Evolutionary conservation across 1,140 invertebrate species (phyloP).

Genomic region (Drosophila micromelanica): DNA sequence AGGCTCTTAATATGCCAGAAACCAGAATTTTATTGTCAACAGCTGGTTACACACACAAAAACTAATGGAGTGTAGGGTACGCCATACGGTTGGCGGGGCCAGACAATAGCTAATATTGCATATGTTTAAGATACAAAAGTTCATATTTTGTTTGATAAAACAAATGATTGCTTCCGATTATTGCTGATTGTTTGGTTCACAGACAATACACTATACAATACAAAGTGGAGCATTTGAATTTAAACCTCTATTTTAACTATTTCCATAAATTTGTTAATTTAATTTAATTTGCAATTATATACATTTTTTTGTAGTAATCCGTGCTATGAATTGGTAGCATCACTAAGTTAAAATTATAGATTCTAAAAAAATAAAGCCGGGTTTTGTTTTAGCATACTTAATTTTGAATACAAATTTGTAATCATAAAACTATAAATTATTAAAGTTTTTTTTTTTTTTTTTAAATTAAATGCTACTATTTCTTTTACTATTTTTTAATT

Average conservation of each 20-base stretch:
- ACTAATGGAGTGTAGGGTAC: slow-evolving; percentile 51
- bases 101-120: background rate
- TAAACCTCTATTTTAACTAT: background rate
- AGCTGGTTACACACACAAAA: slow-evolving; percentile 39
- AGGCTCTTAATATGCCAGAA: slow-evolving; percentile 77
- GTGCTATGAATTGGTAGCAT: too few species aligned
- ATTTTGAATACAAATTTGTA: too few species aligned
- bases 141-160: background rate
- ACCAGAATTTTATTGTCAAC: slow-evolving; percentile 70
- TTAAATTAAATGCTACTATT: background rate
- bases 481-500: too few species aligned
- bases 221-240: background rate
- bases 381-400: too few species aligned
- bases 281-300: too few species aligned
- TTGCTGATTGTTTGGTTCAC: background rate
- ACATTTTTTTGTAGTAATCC: too few species aligned
- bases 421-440: background rate
- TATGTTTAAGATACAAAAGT: background rate
- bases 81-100: background rate
- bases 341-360: too few species aligned
- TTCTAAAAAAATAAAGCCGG: too few species aligned
- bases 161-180: background rate
- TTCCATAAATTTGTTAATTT: too few species aligned
- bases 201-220: background rate
- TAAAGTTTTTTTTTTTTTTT: background rate